Evolutionary conservation across 2,888 invertebrate genomes (phyloP).

Genomic region (Abrostola tripartita): DNA sequence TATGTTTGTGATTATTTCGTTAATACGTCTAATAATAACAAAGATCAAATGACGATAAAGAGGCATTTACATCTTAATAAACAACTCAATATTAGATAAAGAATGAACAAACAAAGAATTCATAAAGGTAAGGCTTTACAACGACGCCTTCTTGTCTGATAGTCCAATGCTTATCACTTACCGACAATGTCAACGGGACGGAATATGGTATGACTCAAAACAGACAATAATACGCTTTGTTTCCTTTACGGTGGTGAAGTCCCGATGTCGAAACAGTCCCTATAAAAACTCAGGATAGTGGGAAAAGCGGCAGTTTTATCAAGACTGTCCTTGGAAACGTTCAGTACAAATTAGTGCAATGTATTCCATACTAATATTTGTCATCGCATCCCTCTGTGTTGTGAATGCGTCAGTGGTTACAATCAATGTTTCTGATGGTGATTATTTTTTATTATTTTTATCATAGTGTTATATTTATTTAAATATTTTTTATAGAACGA

Average conservation of each 20-base stretch:
- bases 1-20: no score
- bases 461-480: no score
- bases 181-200: no score
- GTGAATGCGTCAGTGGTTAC: slow-evolving; percentile 42
- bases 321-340: background rate
- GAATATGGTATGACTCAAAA: background rate
- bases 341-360: slow-evolving; percentile 20
- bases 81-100: no score
- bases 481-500: no score
- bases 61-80: no score
- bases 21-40: no score
- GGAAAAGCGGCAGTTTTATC: slow-evolving; percentile 9
- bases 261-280: slow-evolving; percentile 23
- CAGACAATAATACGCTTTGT: slow-evolving; percentile 8
- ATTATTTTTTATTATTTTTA: background rate
- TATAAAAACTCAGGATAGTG: slow-evolving; percentile 31
- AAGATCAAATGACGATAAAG: no score
- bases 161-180: no score
- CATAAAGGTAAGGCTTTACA: no score
- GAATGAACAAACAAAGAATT: no score
- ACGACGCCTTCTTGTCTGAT: no score
- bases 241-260: slow-evolving; percentile 28
- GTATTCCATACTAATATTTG: slow-evolving; percentile 29
- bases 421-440: slow-evolving; percentile 40
- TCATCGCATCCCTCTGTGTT: slow-evolving; percentile 27